These are phyloP conservation scores for Sebastes glaucus DNA, from an alignment of 2,797 vertebrate species.

Conservation along the genomic window DNA sequence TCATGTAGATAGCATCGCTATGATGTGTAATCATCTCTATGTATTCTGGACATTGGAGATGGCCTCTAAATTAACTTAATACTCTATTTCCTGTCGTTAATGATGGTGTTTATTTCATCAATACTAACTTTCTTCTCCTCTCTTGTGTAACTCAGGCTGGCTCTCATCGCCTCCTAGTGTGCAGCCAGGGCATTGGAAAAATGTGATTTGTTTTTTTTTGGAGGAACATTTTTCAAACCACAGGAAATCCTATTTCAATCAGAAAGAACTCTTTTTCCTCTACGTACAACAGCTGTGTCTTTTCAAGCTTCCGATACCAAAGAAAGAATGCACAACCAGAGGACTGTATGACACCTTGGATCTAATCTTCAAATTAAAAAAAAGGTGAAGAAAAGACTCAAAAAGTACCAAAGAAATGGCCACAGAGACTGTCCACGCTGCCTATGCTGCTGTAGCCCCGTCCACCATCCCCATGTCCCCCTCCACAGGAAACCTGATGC, in stretches of 20 bases:
- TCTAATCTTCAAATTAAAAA: background rate
- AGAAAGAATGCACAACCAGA: slow-evolving; percentile 43
- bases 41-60: background rate
- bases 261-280: slow-evolving; percentile 8
- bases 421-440: slow-evolving; percentile 59
- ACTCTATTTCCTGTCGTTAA: background rate
- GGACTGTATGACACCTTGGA: slow-evolving; percentile 59
- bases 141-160: slow-evolving; percentile 31
- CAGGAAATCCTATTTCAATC: slow-evolving; percentile 52
- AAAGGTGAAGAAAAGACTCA: background rate
- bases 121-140: background rate
- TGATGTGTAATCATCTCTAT: background rate
- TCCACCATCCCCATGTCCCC: slow-evolving; percentile 35
- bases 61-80: background rate
- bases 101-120: background rate
- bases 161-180: slow-evolving; percentile 52
- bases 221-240: slow-evolving; percentile 44
- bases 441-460: slow-evolving; percentile 38
- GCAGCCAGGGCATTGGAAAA: background rate
- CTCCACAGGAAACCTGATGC: slow-evolving; percentile 44
- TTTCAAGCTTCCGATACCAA: background rate
- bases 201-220: slow-evolving; percentile 1
- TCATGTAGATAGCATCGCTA: background rate
- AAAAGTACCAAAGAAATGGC: slow-evolving; percentile 31
- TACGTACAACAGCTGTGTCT: background rate